Conservation (phyloP, 2,888 invertebrate species). For the Epistrophella euchroma region DNA sequence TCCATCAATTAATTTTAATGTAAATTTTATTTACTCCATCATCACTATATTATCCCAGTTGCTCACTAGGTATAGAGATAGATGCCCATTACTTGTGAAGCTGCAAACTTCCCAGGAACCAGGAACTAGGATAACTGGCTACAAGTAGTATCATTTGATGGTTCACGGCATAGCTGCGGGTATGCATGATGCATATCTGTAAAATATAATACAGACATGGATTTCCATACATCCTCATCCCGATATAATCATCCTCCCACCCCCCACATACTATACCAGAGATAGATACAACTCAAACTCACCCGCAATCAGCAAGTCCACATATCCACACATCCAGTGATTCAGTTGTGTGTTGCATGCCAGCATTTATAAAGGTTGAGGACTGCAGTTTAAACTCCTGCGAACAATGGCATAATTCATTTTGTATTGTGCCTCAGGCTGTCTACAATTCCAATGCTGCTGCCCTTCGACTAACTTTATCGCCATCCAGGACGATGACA, state of each 20-base stretch:
- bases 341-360: constrained; percentile 23
- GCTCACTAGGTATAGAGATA: too few relatives aligned
- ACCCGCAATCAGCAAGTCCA: constrained; percentile 37
- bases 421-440: constrained; percentile 61
- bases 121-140: constrained; percentile 45
- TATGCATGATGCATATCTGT: constrained; percentile 19
- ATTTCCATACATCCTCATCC: constrained; percentile 40
- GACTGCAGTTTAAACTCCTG: constrained; percentile 42
- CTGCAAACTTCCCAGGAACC: not conserved
- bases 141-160: constrained; percentile 54
- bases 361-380: constrained; percentile 17
- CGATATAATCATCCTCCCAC: not conserved
- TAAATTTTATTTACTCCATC: constrained; percentile 65
- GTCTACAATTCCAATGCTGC: constrained; percentile 59
- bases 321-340: constrained; percentile 20
- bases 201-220: constrained; percentile 41
- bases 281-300: not conserved
- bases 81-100: not conserved
- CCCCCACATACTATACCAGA: not conserved
- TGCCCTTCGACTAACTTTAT: constrained; percentile 63
- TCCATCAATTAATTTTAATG: constrained; percentile 69
- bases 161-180: constrained; percentile 28
- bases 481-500: constrained; percentile 39
- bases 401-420: constrained; percentile 67
- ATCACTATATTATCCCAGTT: not conserved